Evolutionary conservation across 2,888 invertebrate genomes (phyloP), one percentile per base, ranked within the genome.

Genomic region (Taphrorychus bicolor): DNA sequence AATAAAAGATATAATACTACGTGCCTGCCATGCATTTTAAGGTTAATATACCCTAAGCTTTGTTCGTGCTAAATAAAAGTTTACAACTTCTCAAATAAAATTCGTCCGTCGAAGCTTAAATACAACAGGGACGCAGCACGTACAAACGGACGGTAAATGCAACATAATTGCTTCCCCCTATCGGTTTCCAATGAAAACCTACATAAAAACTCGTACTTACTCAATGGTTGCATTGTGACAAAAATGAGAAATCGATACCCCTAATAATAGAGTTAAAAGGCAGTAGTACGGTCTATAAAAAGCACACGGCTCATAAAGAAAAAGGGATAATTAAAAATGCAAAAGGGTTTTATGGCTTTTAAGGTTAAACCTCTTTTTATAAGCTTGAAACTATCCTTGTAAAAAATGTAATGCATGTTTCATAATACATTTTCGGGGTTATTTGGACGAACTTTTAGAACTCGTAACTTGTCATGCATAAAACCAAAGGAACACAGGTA

Each of bases 261-360:
- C n/a, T 54, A 23, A 42, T 40, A 42, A 54, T 40, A 57, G 57
- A 42, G 42, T 51, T 54, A 57, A 57, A 57, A 42, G 57, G 42
- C 42, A 21, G 16, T 57, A 42, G 21, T 57, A 42, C n/a, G 42
- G 42, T 57, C 42, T 42, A 57, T 57, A 57, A 57, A 57, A 57
- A 57, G 57, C 42, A 57, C 42, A 14, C 14, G 23, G 57, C 18
- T 18, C 42, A 17, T 40, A 42, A 57, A 57, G 42, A 19, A 42
- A 57, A 41, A 16, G 17, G n/a, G 41, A 57, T n/a, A 57, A 57
- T 57, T 42, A 57, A 57, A 57, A 57, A 57, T 57, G 57, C 21
- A 57, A 57, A 57, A 57, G 57, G 42, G 19, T 41, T 57, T 57
- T 57, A 57, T 40, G 57, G n/a, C 42, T 57, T 57, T 57, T 57